phyloP scores from a whole-genome alignment of 2,888 invertebrate species.

The Incurvaria masculella region DNA sequence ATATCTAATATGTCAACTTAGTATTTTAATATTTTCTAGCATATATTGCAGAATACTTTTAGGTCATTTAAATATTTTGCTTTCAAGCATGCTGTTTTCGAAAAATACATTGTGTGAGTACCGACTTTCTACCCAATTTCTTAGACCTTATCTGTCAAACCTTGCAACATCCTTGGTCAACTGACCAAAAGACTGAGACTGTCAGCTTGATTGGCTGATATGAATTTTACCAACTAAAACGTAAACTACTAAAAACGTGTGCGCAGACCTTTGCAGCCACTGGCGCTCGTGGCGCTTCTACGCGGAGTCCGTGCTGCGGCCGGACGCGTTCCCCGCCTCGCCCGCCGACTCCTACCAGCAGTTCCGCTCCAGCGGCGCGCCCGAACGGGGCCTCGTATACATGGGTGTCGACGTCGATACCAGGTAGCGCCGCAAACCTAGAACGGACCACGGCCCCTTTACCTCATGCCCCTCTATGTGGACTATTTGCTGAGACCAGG shows the following conservation, averaged over 20 bases:
- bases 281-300: conserved; percentile 61
- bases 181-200: too few species aligned
- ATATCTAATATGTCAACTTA: too few species aligned
- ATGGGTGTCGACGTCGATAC: conserved; percentile 45
- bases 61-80: neutral
- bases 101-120: neutral
- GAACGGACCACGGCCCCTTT: too few species aligned
- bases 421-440: too few species aligned
- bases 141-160: conserved; percentile 2
- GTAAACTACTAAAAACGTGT: too few species aligned
- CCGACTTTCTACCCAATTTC: neutral
- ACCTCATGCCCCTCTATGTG: too few species aligned
- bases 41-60: too few species aligned
- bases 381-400: conserved; percentile 43
- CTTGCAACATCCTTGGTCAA: too few species aligned
- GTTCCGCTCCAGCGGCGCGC: conserved; percentile 48
- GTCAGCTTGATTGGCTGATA: too few species aligned
- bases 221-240: too few species aligned
- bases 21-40: too few species aligned
- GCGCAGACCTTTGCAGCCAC: conserved; percentile 58
- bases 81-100: neutral
- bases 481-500: conserved; percentile 52
- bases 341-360: conserved; percentile 54
- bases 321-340: conserved; percentile 52
- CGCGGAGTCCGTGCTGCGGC: conserved; percentile 54